Base-by-base conservation (phyloP, 2,888 invertebrate genomes). In the Graphium colonna region DNA sequence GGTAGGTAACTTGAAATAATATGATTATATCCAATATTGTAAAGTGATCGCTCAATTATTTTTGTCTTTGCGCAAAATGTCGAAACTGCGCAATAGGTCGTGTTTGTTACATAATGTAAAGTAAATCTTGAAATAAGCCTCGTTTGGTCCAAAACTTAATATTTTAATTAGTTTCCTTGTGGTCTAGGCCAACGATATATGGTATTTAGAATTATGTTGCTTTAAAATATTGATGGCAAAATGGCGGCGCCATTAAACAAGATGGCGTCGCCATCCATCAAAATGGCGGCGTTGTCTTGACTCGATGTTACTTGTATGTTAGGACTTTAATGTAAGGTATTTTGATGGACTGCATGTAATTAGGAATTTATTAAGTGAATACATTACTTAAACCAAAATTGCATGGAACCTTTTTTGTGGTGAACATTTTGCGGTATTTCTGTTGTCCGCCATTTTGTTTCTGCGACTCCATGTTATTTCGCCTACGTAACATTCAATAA, bases 1-100 rank as follows among this genome's bases (percentile, higher is more conserved):
- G 66, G 65, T 64, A 62, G 61, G 55, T 60, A 48, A 17, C 7
- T 28, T 59, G 7, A 17, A 15, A 46, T n/a, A 21, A 21, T 15
- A 12, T 31, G 8, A 9, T 31, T 31, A 3, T 31, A 31, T 9
- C 31, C 9, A 31, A 31, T 7, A 31, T 7, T 31, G 31, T 31
- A 31, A 31, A 31, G 26, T 31, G 3, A 10, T 9, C 8, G 31
- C 31, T 7, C 31, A 31, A 31, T 9, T 21, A 21, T 3, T 21
- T 3, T 3, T 21, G 21, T 21, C 4, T 8, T 17, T 44, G 31
- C 5, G 33, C 15, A 40, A 5, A 36, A 15, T 43, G 47, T 41
- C 17, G 9, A 8, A 43, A 50, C 36, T 41, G 33, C 49, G 49
- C 21, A 50, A 18, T 33, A 7, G 21, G 21, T 21, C 21, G 21